Evolutionary conservation across 2,113 vertebrate genomes (phyloP).

Genomic region (Platanista minor): DNA sequence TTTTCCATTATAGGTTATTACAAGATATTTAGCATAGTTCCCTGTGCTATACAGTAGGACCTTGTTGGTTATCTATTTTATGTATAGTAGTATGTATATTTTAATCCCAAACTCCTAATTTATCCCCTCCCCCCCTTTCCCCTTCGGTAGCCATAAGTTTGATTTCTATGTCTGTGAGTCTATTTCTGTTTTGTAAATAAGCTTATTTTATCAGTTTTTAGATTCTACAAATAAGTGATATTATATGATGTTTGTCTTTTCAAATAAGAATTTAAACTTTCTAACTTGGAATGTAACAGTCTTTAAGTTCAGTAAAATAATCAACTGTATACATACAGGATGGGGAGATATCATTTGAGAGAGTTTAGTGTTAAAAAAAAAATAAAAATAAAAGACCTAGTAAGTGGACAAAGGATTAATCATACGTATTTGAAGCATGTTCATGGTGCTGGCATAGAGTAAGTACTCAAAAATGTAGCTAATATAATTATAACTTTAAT

Average conservation of each 20-base stretch:
- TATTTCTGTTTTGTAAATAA: not conserved
- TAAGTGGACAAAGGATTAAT: not conserved
- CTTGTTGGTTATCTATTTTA: not conserved
- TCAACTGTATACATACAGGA: not conserved
- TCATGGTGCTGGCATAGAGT: not conserved
- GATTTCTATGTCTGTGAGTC: not conserved
- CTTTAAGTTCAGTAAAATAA: conserved; percentile 25
- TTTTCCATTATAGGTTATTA: not conserved
- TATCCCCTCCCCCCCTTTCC: not conserved
- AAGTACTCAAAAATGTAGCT: not conserved
- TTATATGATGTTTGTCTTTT: not conserved
- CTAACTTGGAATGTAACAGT: not conserved
- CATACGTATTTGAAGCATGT: not conserved
- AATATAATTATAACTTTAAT: not conserved
- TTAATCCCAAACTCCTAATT: not conserved
- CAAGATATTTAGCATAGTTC: not conserved
- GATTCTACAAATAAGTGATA: not conserved
- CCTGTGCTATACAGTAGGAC: not conserved
- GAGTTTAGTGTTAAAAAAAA: not conserved
- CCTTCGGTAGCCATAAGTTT: not conserved
- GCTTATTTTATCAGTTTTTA: not conserved
- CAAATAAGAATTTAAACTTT: conserved; percentile 9
- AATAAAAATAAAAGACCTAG: not conserved
- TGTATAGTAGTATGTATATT: not conserved
- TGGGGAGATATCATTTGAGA: not conserved